Conservation (phyloP, 2,797 vertebrate genomes). For the Merluccius polli region DNA sequence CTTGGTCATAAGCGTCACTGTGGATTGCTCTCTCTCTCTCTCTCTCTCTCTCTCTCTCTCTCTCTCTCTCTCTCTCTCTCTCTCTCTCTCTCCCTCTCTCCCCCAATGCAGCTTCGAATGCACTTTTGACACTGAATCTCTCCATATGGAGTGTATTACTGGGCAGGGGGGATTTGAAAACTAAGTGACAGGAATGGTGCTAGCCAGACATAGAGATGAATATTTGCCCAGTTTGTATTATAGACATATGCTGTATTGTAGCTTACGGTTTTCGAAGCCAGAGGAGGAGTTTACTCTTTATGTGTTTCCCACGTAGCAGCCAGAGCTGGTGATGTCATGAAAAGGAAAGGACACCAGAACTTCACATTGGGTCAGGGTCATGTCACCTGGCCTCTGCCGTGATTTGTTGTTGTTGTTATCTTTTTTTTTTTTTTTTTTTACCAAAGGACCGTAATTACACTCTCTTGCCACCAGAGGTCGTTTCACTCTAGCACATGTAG, state of each 20-base stretch:
- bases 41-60: constrained; percentile 2
- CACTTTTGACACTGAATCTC: constrained; percentile 63
- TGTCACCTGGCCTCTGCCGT: constrained; percentile 25
- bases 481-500: background rate
- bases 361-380: background rate
- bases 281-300: constrained; percentile 28
- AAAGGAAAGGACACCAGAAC: background rate
- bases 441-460: constrained; percentile 63
- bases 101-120: constrained; percentile 64
- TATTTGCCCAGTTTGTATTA: constrained; percentile 46
- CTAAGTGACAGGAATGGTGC: constrained; percentile 71
- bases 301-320: constrained; percentile 62
- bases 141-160: constrained; percentile 10
- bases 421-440: constrained; percentile 38
- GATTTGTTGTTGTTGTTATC: background rate
- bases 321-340: constrained; percentile 67
- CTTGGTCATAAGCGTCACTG: constrained; percentile 47
- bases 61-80: constrained; percentile 4
- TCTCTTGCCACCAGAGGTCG: background rate
- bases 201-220: constrained; percentile 50
- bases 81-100: constrained; percentile 28
- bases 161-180: constrained; percentile 27
- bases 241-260: constrained; percentile 59
- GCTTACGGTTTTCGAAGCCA: constrained; percentile 37
- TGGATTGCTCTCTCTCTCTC: constrained; percentile 46